Conservation (phyloP, 2,888 invertebrate species). For the Tyria jacobaeae region DNA sequence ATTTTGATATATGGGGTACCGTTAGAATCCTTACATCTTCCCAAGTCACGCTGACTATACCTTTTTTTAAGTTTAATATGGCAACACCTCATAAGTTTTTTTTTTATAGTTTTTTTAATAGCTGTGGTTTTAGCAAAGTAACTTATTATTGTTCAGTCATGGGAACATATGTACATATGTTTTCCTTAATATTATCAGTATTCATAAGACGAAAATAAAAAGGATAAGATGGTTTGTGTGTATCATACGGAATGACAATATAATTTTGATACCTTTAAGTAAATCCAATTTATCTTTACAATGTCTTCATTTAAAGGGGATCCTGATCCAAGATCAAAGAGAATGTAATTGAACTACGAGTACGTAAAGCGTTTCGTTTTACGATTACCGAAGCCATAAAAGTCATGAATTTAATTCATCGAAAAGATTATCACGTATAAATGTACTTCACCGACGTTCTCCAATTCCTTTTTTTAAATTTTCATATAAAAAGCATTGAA, state of each 20-base stretch:
- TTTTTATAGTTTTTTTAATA: no score
- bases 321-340: slow-evolving; percentile 11
- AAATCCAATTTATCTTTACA: slow-evolving; percentile 1
- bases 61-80: no score
- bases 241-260: not conserved
- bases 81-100: no score
- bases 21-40: no score
- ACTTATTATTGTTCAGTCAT: no score
- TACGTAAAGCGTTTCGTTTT: slow-evolving; percentile 17
- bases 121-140: no score
- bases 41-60: no score
- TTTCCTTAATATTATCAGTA: no score
- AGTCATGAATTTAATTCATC: slow-evolving; percentile 16
- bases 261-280: slow-evolving; percentile 7
- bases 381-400: slow-evolving; percentile 19
- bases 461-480: not conserved
- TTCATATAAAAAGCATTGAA: no score
- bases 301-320: slow-evolving; percentile 14
- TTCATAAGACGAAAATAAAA: no score
- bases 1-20: no score
- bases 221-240: not conserved
- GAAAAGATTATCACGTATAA: slow-evolving; percentile 11
- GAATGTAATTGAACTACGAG: slow-evolving; percentile 14
- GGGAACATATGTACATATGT: no score
- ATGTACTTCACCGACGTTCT: not conserved